Evolutionary conservation across 2,113 vertebrate species (phyloP), one percentile per base, ranked within the genome.

Genomic region (Bos javanicus): DNA sequence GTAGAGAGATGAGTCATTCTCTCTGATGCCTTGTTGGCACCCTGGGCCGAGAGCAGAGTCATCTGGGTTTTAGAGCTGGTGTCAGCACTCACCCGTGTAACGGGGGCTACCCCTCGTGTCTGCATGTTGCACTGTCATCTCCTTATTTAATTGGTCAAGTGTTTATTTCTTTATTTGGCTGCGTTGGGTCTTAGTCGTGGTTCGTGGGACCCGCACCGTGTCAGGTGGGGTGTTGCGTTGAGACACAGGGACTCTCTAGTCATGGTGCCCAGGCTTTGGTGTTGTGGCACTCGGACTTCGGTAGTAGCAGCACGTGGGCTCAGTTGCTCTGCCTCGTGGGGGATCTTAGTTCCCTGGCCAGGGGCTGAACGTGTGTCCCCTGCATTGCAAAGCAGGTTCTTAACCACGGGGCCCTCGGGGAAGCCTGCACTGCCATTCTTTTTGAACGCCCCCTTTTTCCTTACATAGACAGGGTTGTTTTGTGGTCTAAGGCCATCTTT

Each of bases 121-220:
- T 30, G 1, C 21, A 0, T 1, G 2, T 8, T 0, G 16, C 21
- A 2, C 15, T 5, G 43, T 9, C 39, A 10, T 17, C 43, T 10
- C 43, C 46, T 16, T 10, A 16, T 80, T 48, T 48, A 43, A 26
- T 13, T 15, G 39, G 12, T 15, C 23, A 3, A 43, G 39, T 7
- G 39, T 26, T 3, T 43, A 1, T 43, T 43, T 43, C 39, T 43
- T 43, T 43, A 25, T 26, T 43, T 76, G 71, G 71, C 71, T 26
- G 23, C 0, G 0, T 1, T 43, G 39, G 23, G 39, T 26, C 71
- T 76, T 15, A 43, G 39, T 13, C 26, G 36, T 15, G 71, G 71
- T 21, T 6, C 6, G 0, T 14, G 39, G 39, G 71, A 7, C 39
- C 5, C 1, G 0, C 1, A 3, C 71, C 26, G 23, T 43, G 36